Evolutionary conservation across 2,113 vertebrate species (phyloP).

Genomic region (Pycnonotus jocosus): DNA sequence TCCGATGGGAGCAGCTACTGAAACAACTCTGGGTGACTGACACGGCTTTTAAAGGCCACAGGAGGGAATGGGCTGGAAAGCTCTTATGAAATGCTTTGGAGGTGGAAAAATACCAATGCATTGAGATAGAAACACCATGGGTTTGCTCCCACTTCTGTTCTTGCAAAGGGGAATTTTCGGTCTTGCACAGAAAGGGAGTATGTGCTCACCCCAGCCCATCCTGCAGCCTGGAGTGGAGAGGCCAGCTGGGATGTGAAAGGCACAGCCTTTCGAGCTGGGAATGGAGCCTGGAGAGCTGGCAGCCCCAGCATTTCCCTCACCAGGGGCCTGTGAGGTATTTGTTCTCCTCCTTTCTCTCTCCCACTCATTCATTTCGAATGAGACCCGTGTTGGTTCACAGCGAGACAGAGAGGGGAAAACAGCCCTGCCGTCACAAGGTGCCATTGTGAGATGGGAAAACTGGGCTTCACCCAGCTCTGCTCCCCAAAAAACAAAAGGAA

Average conservation of each 20-base stretch:
- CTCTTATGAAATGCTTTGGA: not conserved
- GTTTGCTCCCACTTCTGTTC: not conserved
- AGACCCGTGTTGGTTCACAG: not conserved
- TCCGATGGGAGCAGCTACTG: not conserved
- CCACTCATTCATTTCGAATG: not conserved
- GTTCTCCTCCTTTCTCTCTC: conserved; percentile 19
- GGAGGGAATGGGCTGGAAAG: not conserved
- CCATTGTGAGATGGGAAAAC: not conserved
- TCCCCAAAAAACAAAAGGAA: not conserved
- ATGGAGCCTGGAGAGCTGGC: not conserved
- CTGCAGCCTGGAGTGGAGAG: not conserved
- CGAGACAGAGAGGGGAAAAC: not conserved
- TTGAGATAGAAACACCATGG: not conserved
- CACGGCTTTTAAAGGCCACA: not conserved
- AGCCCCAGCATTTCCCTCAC: not conserved
- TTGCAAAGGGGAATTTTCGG: not conserved
- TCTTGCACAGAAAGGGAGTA: not conserved
- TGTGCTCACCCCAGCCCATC: not conserved
- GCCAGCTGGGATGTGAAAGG: not conserved
- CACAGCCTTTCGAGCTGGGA: not conserved
- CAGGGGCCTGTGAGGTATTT: not conserved
- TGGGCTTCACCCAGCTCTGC: not conserved
- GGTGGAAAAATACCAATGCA: not conserved
- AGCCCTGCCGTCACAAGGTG: not conserved
- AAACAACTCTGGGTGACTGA: not conserved